Percentiles rank a stretch among this genome's conserved stretches.
Evolutionary conservation across 2,113 vertebrate species (phyloP).

Genomic region (Hippocampus guttulatus): DNA sequence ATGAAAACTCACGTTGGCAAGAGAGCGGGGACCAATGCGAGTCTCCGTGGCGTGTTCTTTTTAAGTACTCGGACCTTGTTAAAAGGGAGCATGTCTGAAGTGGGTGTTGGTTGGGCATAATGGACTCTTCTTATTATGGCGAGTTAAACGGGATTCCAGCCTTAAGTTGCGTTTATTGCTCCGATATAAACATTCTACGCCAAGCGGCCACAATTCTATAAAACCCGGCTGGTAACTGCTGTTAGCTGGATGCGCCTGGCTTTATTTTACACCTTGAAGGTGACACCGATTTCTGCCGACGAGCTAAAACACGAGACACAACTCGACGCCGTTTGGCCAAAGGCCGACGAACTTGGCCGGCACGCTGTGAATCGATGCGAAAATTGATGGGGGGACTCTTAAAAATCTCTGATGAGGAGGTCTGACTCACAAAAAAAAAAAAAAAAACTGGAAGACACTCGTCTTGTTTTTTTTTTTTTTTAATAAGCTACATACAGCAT

Average conservation of each 20-base stretch:
- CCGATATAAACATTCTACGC: background rate
- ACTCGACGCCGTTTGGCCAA: background rate
- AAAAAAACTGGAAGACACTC: background rate
- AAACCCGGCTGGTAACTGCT: background rate
- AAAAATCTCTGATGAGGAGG: slow-evolving; percentile 1
- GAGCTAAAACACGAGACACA: background rate
- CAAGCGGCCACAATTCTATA: background rate
- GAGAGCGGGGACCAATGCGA: slow-evolving; percentile 30
- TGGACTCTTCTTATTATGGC: slow-evolving; percentile 11
- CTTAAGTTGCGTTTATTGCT: background rate
- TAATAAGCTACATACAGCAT: background rate
- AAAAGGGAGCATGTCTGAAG: slow-evolving; percentile 26
- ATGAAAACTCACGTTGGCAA: slow-evolving; percentile 11
- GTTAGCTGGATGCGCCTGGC: too few relatives aligned
- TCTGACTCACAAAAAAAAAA: slow-evolving; percentile 16
- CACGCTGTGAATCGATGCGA: slow-evolving; percentile 9
- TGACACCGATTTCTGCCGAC: too few relatives aligned
- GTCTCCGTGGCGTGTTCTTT: slow-evolving; percentile 23
- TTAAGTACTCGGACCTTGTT: slow-evolving; percentile 35
- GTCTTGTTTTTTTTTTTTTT: slow-evolving; percentile 12
- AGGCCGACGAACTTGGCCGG: slow-evolving; percentile 10
- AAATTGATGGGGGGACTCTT: background rate
- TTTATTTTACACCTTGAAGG: background rate
- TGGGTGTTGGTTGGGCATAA: slow-evolving; percentile 33
- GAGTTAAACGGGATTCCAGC: slow-evolving; percentile 46